A percentile compares a stretch with the other conserved stretches of the same genome.
phyloP scores from a whole-genome alignment of 2,113 vertebrate genomes.

The Tragelaphus imberbis region DNA sequence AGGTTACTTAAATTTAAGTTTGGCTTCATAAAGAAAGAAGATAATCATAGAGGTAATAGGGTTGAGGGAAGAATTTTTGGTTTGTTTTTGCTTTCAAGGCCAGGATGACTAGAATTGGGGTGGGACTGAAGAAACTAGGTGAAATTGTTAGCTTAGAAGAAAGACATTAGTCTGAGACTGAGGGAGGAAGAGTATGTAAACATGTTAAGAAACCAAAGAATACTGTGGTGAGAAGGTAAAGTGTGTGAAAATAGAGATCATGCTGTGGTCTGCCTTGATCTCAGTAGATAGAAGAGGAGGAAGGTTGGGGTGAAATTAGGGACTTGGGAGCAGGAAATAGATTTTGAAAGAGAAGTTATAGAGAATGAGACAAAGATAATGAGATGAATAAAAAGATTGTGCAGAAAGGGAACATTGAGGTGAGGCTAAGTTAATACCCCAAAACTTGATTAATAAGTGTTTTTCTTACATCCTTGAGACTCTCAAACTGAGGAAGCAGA shows the following conservation, averaged over 20 bases:
- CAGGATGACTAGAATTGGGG: neutral
- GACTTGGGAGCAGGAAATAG: too few species aligned
- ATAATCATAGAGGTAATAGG: neutral
- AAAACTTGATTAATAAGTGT: neutral
- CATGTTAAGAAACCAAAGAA: neutral
- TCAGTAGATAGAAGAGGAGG: neutral
- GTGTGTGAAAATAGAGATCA: neutral
- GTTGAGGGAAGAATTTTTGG: neutral
- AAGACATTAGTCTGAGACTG: neutral
- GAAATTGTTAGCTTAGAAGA: neutral
- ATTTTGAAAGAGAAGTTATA: neutral
- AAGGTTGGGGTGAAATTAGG: neutral
- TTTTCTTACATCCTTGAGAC: slow-evolving; percentile 2
- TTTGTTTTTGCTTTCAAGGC: neutral
- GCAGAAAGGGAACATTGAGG: neutral
- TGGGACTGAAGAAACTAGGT: neutral
- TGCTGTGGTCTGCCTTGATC: neutral
- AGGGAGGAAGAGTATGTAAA: neutral
- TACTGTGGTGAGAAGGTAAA: neutral
- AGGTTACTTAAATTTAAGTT: neutral
- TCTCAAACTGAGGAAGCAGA: neutral
- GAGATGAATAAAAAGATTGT: neutral
- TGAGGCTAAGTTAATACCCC: neutral
- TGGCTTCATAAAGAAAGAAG: neutral
- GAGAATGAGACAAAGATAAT: neutral